phyloP scores from a whole-genome alignment of 1,140 invertebrate genomes.

The Musca vetustissima region DNA sequence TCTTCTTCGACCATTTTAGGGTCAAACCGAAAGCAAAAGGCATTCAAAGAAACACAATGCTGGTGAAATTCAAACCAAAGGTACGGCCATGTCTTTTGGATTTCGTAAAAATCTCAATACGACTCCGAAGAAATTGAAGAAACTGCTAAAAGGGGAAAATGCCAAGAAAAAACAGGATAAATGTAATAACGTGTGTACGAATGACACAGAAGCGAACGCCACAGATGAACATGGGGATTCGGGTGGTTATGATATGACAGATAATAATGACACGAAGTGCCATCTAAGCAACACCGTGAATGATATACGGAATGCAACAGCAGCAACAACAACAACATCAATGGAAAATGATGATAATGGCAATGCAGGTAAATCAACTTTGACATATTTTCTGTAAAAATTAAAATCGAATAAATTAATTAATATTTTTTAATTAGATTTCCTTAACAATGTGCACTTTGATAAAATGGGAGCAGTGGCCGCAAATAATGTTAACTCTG shows the following conservation, averaged over 20 bases:
- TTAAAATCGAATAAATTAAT: too few species aligned
- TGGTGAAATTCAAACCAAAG: conserved; percentile 48
- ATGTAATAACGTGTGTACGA: conserved; percentile 23
- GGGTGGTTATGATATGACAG: too few species aligned
- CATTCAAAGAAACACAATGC: conserved; percentile 31
- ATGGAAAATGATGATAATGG: conserved; percentile 45
- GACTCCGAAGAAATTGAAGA: conserved; percentile 52
- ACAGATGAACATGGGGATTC: background rate
- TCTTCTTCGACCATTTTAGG: conserved; percentile 32
- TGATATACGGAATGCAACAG: conserved; percentile 4
- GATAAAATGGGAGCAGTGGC: conserved; percentile 49
- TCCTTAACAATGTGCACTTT: conserved; percentile 39
- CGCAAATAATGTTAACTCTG: background rate
- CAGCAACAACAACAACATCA: background rate
- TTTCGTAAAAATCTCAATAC: conserved; percentile 56
- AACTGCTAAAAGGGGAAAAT: conserved; percentile 41
- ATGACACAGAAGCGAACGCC: background rate
- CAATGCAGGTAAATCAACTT: conserved; percentile 41
- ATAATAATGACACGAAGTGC: background rate
- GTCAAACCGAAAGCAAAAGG: conserved; percentile 55
- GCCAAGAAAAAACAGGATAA: conserved; percentile 28
- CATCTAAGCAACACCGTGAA: too few species aligned
- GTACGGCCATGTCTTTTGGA: conserved; percentile 57
- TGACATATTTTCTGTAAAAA: background rate
- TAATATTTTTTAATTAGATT: conserved; percentile 15